phyloP scores from a whole-genome alignment of 2,113 vertebrate genomes.

The Rhabdomys dilectus region DNA sequence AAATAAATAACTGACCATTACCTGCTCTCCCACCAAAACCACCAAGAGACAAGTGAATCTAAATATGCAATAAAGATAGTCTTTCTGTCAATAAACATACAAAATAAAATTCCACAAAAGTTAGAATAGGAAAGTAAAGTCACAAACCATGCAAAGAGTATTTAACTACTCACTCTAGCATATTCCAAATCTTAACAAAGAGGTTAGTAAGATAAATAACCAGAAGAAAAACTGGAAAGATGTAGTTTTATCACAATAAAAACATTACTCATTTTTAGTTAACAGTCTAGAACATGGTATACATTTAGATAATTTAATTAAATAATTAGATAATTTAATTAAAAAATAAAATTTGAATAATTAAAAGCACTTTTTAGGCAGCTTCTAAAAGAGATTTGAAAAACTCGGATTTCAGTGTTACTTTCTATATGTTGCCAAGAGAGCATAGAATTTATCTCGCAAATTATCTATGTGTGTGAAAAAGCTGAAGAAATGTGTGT shows the following conservation, averaged over 20 bases:
- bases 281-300: not conserved
- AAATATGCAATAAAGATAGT: constrained; percentile 11
- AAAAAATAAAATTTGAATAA: no score
- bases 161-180: not conserved
- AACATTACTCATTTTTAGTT: constrained; percentile 30
- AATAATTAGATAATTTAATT: not conserved
- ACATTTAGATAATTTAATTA: not conserved
- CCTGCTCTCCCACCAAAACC: not conserved
- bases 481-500: not conserved
- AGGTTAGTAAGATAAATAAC: constrained; percentile 15
- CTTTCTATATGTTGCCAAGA: not conserved
- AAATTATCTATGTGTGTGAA: not conserved
- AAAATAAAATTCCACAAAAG: constrained; percentile 41
- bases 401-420: constrained; percentile 3
- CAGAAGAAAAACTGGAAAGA: not conserved
- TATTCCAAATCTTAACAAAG: constrained; percentile 26
- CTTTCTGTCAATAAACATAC: not conserved
- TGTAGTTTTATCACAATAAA: constrained; percentile 31
- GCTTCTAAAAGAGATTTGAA: constrained; percentile 39
- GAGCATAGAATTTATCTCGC: not conserved
- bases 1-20: not conserved
- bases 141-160: constrained; percentile 1
- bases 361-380: not conserved
- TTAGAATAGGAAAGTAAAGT: constrained; percentile 5
- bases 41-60: not conserved